Evolutionary conservation across 2,888 invertebrate species (phyloP).

Genomic region (Lasius platythorax): DNA sequence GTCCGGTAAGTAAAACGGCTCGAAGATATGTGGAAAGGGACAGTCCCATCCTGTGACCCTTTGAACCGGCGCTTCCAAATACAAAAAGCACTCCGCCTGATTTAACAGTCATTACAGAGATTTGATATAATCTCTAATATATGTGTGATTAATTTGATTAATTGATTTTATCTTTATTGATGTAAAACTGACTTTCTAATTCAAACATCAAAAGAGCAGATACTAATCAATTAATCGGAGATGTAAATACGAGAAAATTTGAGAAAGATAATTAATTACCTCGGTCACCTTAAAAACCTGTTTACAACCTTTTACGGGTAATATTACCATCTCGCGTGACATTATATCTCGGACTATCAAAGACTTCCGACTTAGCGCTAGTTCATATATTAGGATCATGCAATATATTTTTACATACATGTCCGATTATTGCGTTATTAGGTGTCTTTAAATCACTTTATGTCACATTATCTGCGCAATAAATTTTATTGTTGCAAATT

Average conservation of each 20-base stretch:
- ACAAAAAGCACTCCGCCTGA: conserved; percentile 97
- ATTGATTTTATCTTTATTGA: neutral
- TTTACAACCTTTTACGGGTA: neutral
- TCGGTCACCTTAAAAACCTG: conserved; percentile 9
- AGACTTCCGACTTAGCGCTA: conserved; percentile 11
- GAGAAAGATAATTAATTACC: neutral
- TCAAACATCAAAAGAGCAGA: neutral
- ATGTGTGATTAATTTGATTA: conserved; percentile 6
- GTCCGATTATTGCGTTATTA: neutral
- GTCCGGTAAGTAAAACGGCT: conserved; percentile 98
- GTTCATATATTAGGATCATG: neutral
- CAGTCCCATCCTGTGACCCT: conserved; percentile 98
- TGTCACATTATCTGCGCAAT: neutral
- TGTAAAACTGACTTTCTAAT: conserved; percentile 10
- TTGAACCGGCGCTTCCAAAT: conserved; percentile 96
- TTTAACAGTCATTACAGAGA: conserved; percentile 17
- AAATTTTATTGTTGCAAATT: neutral
- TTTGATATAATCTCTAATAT: neutral
- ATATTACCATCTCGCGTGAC: conserved; percentile 17
- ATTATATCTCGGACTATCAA: conserved; percentile 20
- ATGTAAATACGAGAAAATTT: neutral
- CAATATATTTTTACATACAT: neutral
- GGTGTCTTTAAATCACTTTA: neutral
- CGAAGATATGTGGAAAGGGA: conserved; percentile 98
- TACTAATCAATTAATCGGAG: conserved; percentile 4